Conservation (phyloP, 2,888 invertebrate genomes). For the Nymphalis polychloros region DNA sequence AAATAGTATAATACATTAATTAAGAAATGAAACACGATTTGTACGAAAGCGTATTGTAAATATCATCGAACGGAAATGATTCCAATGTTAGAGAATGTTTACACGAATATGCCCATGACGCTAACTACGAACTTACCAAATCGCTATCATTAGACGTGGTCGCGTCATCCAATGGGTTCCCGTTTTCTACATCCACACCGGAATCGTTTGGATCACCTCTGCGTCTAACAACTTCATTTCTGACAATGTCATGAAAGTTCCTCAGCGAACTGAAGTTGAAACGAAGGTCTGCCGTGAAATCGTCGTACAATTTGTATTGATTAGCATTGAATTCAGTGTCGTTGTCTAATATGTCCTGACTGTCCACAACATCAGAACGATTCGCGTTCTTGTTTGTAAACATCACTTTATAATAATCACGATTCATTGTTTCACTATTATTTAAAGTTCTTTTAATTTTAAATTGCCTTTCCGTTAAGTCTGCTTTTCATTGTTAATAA, state of each 20-base stretch:
- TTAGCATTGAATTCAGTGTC: slow-evolving; percentile 77
- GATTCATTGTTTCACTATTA: slow-evolving; percentile 58
- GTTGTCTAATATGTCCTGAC: slow-evolving; percentile 67
- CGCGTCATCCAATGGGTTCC: slow-evolving; percentile 66
- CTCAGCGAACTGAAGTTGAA: slow-evolving; percentile 68
- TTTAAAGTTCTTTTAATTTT: slow-evolving; percentile 32
- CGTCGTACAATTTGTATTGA: slow-evolving; percentile 76
- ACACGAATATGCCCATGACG: slow-evolving; percentile 11
- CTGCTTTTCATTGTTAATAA: slow-evolving; percentile 40
- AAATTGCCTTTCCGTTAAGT: slow-evolving; percentile 37
- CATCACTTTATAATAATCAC: slow-evolving; percentile 72
- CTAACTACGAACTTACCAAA: slow-evolving; percentile 64
- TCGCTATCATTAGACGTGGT: slow-evolving; percentile 66
- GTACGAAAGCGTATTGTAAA: neutral
- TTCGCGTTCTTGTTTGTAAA: slow-evolving; percentile 58
- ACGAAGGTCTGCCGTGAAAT: slow-evolving; percentile 72
- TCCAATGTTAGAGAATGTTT: slow-evolving; percentile 1
- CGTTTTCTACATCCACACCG: slow-evolving; percentile 76
- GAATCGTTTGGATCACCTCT: slow-evolving; percentile 71
- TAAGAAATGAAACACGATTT: no score
- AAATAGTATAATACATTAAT: no score
- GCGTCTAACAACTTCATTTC: slow-evolving; percentile 46
- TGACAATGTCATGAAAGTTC: slow-evolving; percentile 57
- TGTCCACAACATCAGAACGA: slow-evolving; percentile 52
- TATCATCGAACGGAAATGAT: slow-evolving; percentile 10